Evolutionary conservation across 2,113 vertebrate species (phyloP), one percentile per base, ranked within the genome.

Genomic region (Ascaphus truei): DNA sequence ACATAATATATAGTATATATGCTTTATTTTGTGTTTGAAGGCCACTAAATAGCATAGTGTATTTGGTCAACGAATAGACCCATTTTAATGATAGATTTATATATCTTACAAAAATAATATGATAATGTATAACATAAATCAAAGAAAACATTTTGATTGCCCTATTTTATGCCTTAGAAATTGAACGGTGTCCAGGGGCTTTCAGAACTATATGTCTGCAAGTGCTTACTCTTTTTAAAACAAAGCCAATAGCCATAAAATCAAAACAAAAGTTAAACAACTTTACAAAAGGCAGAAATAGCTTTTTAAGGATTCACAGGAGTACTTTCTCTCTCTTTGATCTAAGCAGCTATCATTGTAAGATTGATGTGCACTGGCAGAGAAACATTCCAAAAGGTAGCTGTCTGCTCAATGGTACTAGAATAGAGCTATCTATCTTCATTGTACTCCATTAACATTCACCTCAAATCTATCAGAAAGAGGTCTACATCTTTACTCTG

Each of bases 391-490:
- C 80, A 75, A 48, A 79, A 82, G 75, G 73, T 0, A 1, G 37
- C 75, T 83, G 47, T 76, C 76, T 83, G 73, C 75, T 83, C 30
- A 1, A 73, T 66, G 62, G 71, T 75, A 81, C 79, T 83, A 77
- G 77, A 77, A 87, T 75, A 79, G 67, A 83, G 76, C 79, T 77
- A 89, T 89, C 84, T 84, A 73, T 92, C 90, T 92, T 90, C 85
- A 86, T 85, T 84, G 78, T 66, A 72, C 72, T 76, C 80, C 75
- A 84, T 89, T 89, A 92, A 84, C 71, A 81, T 88, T 78, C 76
- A 77, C 73, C 81, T 81, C 81, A 79, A 80, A 88, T 88, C 75
- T 78, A 80, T 82, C 82, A 87, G 65, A 72, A 37, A 80, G 84
- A 83, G 72, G 72, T 79, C 83, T 81, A 27, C 73, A 75, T 53